A percentile compares a stretch with the other conserved stretches of the same genome.
Conservation (phyloP, 2,888 invertebrate genomes). For the Hypselothyrea guttata region DNA sequence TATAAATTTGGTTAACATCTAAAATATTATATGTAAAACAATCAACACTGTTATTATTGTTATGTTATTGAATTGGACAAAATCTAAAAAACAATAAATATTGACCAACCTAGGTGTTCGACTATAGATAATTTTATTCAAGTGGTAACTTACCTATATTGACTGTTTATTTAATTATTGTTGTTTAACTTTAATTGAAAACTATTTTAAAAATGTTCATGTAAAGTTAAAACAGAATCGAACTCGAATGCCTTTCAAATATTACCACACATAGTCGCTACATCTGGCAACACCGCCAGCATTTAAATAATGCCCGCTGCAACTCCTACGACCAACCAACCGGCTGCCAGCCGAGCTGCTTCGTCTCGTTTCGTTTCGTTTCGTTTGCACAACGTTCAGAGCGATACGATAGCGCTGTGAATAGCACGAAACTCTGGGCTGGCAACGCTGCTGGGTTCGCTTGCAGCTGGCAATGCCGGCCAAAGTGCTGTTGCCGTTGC, state of each 20-base stretch:
- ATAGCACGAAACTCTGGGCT: constrained; percentile 46
- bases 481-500: constrained; percentile 33
- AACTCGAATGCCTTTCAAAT: constrained; percentile 34
- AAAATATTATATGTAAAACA: no score
- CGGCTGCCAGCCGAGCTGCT: constrained; percentile 16
- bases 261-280: constrained; percentile 31
- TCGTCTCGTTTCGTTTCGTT: constrained; percentile 40
- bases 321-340: constrained; percentile 49
- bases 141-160: no score
- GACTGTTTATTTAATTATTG: no score
- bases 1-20: no score
- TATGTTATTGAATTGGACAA: no score
- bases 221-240: no score
- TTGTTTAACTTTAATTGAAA: no score
- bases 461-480: constrained; percentile 54
- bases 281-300: constrained; percentile 52
- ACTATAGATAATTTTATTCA: no score
- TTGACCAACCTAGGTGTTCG: no score
- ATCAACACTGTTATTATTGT: no score
- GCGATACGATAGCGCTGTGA: constrained; percentile 46
- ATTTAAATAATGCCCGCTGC: constrained; percentile 61
- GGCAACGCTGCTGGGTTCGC: constrained; percentile 51
- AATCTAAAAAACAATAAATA: no score
- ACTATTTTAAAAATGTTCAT: background rate
- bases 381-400: constrained; percentile 60